phyloP scores from a whole-genome alignment of 2,797 vertebrate genomes.

The Microctenopoma stevenorrisi region DNA sequence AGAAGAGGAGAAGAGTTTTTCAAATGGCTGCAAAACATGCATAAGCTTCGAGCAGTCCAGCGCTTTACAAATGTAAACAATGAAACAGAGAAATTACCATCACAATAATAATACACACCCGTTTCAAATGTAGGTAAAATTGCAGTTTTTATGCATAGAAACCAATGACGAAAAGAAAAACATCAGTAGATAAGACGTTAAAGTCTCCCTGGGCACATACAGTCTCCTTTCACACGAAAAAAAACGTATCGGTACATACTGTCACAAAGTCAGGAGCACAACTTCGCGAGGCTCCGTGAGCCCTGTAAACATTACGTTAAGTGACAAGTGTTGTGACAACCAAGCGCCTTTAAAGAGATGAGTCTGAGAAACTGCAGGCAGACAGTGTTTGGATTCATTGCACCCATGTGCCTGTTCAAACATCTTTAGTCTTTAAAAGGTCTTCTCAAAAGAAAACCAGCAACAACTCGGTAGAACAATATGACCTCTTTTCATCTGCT shows the following conservation, averaged over 20 bases:
- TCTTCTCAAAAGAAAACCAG: slow-evolving; percentile 57
- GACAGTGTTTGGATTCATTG: slow-evolving; percentile 71
- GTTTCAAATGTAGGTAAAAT: slow-evolving; percentile 73
- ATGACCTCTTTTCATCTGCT: slow-evolving; percentile 35
- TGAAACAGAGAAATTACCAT: slow-evolving; percentile 65
- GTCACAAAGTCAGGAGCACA: slow-evolving; percentile 66
- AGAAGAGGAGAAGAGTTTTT: slow-evolving; percentile 40
- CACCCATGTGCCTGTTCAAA: slow-evolving; percentile 49
- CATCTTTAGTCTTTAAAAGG: slow-evolving; percentile 70
- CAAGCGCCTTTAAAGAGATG: slow-evolving; percentile 69
- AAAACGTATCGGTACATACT: slow-evolving; percentile 44
- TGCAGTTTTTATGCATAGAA: slow-evolving; percentile 78
- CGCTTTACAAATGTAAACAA: slow-evolving; percentile 76
- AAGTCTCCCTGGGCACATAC: slow-evolving; percentile 69
- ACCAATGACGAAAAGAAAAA: slow-evolving; percentile 57
- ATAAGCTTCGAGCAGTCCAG: slow-evolving; percentile 65
- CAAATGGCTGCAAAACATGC: slow-evolving; percentile 75
- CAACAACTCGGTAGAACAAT: slow-evolving; percentile 41
- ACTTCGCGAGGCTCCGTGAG: slow-evolving; percentile 57
- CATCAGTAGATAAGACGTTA: slow-evolving; percentile 61
- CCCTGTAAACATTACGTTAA: slow-evolving; percentile 75
- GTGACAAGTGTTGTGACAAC: slow-evolving; percentile 78
- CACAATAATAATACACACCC: slow-evolving; percentile 74
- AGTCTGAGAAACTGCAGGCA: slow-evolving; percentile 72
- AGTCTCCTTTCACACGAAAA: slow-evolving; percentile 68